Base-by-base conservation (phyloP, 1,140 invertebrate genomes). In the Drosophila melanica region DNA sequence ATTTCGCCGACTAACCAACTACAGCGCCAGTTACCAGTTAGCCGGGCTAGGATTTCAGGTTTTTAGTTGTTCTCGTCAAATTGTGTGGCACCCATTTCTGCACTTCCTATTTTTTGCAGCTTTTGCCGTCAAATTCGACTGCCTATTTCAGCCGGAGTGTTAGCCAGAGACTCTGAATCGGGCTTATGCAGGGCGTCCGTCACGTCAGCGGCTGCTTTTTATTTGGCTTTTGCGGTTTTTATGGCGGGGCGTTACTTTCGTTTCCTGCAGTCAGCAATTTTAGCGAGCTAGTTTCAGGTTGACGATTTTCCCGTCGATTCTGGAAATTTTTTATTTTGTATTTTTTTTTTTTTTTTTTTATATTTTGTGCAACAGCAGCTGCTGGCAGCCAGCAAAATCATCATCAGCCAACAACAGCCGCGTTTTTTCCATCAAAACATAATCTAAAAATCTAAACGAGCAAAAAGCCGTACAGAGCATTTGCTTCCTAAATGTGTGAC, bases 381-480 rank as follows among this genome's bases (percentile, higher is more conserved):
- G 68, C 51, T 64, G 55, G 62, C 71, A 53, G 77, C 27, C 66
- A 57, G 72, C 65, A 72, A 81, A 80, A 77, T 77, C 76, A 59
- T 79, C 76, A 79, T 72, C 69, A 66, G 54, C 69, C 54, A 65
- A 51, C 50, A 39, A 16, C 66, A 45, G 37, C 27, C 47, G 30
- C n/a, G 54, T 67, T 70, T 59, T 50, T 75, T 77, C 53, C 79
- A 82, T 87, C 82, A 79, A 82, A 87, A 71, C 27, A 76, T 87
- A 87, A 86, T 87, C 71, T 79, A 65, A 70, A 82, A 89, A 82
- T 77, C 79, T 74, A 82, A 89, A 79, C 82, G 79, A 87, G 76
- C 79, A 76, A 51, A 65, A 72, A 75, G 45, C 37, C 35, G 39
- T 10, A 39, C 59, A 41, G 12, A 33, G 30, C 70, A 54, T 60